phyloP scores from a whole-genome alignment of 2,797 vertebrate species.

The Cryptoprocta ferox region DNA sequence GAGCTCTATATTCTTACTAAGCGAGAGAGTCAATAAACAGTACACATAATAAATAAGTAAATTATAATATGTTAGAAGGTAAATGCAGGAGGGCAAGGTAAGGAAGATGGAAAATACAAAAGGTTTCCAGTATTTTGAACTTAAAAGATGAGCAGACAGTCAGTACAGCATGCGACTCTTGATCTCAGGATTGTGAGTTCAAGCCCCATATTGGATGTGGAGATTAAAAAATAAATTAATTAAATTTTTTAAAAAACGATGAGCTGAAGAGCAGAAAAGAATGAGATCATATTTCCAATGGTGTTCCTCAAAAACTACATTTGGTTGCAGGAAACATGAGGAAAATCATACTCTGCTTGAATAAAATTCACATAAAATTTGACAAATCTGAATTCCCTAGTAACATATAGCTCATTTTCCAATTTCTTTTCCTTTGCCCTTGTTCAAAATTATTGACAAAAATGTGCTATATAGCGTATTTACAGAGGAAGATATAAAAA shows the following conservation, averaged over 20 bases:
- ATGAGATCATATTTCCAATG: not conserved
- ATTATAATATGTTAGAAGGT: not conserved
- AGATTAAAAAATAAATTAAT: too few relatives aligned
- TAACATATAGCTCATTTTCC: slow-evolving; percentile 14
- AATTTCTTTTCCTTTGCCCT: not conserved
- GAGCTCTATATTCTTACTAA: not conserved
- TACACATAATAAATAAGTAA: not conserved
- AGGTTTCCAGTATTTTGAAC: not conserved
- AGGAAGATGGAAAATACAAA: not conserved
- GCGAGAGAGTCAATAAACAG: not conserved
- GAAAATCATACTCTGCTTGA: not conserved
- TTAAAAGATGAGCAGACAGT: not conserved
- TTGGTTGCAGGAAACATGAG: not conserved
- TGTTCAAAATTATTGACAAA: slow-evolving; percentile 53
- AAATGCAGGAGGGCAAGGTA: not conserved
- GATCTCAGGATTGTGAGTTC: too few relatives aligned
- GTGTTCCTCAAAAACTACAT: not conserved
- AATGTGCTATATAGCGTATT: not conserved
- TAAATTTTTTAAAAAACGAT: not conserved
- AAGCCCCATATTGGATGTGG: too few relatives aligned
- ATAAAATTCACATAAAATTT: slow-evolving; percentile 36
- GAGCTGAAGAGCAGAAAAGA: not conserved
- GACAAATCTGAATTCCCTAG: slow-evolving; percentile 10
- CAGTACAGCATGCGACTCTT: too few relatives aligned
- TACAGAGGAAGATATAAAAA: slow-evolving; percentile 5